Base-by-base conservation (phyloP, 1,140 invertebrate genomes). In the Medauroidea extradentata region DNA sequence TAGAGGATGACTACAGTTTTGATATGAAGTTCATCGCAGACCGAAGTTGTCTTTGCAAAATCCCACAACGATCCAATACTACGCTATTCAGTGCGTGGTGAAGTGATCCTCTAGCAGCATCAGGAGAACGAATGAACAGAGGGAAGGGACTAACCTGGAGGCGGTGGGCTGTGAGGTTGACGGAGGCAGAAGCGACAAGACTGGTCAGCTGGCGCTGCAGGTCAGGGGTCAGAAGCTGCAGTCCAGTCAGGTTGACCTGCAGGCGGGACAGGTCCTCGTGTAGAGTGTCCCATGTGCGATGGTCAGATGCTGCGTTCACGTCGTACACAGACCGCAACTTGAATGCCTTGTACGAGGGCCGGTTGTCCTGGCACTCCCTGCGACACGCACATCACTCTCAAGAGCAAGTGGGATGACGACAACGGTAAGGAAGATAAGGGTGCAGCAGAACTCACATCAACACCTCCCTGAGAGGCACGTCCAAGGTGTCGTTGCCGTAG, bases 141-240 rank as follows among this genome's bases (percentile, higher is more conserved):
- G n/a, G n/a, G n/a, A n/a, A n/a, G n/a, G 3, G 50, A 56, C 50
- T 39, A 23, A 70, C 68, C 64, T 66, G 63, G 16, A 63, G 69
- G 62, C 87, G 82, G 63, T 87, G 84, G 51, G 79, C 78, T 3
- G 86, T 85, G 19, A 90, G 78, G 78, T 90, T 87, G 21, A 85
- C 77, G 61, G 81, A 75, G 29, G 83, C 82, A 19, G 81, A 79
- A 42, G 81, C 76, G 16, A 87, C 73, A 60, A 90, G 81, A 64
- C 82, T 78, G 63, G 85, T 81, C 34, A 91, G 73, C 53, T 79
- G 75, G 27, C 75, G 70, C 61, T 83, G 85, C 55, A 84, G 75
- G 39, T 71, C 73, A 1, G 84, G 80, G 2, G 81, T 81, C 4
- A 85, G 69, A 56, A 84, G 75, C 64, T 75, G 73, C 0, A 81